A percentile compares a stretch with the other conserved stretches of the same genome.
phyloP scores from a whole-genome alignment of 1,140 invertebrate genomes.

The Pectinophora gossypiella region DNA sequence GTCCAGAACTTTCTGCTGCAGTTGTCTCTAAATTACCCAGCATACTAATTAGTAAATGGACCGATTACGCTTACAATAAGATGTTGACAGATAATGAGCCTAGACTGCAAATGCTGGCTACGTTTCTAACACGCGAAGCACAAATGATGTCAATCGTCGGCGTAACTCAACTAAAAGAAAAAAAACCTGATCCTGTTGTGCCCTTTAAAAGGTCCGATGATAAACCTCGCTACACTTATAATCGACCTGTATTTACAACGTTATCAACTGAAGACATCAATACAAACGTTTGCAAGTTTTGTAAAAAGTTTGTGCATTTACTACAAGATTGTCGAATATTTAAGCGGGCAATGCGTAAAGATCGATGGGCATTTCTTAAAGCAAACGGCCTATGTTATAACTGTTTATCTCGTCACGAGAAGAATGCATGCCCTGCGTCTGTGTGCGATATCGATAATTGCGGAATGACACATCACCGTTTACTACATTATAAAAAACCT shows the following conservation, averaged over 20 bases:
- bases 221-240: background rate
- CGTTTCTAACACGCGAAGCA: background rate
- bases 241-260: background rate
- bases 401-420: slow-evolving; percentile 10
- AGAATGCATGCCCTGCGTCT: background rate
- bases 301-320: background rate
- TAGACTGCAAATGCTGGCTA: background rate
- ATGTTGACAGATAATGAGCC: background rate
- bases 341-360: slow-evolving; percentile 18
- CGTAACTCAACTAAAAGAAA: background rate
- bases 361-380: slow-evolving; percentile 18
- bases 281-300: background rate
- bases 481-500: background rate
- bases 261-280: background rate
- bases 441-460: slow-evolving; percentile 1
- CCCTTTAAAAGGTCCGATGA: background rate
- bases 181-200: background rate
- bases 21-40: slow-evolving; percentile 1
- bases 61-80: background rate
- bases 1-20: slow-evolving; percentile 1
- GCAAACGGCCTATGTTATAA: slow-evolving; percentile 6
- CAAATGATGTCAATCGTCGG: background rate
- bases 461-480: background rate
- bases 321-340: slow-evolving; percentile 13
- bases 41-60: background rate